Evolutionary conservation across 2,888 invertebrate species (phyloP).

Genomic region (Lasioglossum zephyrum): DNA sequence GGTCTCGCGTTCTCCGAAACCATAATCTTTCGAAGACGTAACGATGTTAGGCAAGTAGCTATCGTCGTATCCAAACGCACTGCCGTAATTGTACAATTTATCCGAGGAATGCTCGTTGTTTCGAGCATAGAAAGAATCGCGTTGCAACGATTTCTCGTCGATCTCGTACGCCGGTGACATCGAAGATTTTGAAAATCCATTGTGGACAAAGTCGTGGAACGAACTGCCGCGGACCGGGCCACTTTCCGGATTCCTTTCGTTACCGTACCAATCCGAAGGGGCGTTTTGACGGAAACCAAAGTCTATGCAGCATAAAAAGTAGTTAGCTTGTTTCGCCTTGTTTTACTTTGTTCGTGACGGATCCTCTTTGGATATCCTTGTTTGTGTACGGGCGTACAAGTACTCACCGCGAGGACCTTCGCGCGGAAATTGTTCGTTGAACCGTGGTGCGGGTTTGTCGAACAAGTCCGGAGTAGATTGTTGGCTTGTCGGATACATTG

Average conservation of each 20-base stretch:
- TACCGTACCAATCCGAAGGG: constrained; percentile 18
- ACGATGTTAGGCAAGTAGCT: constrained; percentile 31
- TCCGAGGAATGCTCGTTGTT: constrained; percentile 60
- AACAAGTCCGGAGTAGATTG: not conserved
- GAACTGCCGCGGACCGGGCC: not conserved
- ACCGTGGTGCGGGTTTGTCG: not conserved
- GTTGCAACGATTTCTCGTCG: not conserved
- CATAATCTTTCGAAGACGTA: not conserved
- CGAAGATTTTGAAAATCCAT: constrained; percentile 18
- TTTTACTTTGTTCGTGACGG: not conserved
- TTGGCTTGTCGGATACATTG: not conserved
- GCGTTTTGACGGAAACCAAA: not conserved
- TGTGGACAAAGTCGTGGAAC: constrained; percentile 18
- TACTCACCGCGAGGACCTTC: constrained; percentile 25
- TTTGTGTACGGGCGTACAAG: not conserved
- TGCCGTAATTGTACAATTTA: constrained; percentile 69
- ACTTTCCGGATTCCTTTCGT: constrained; percentile 3
- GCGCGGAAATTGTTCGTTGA: constrained; percentile 20
- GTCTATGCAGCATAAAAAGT: constrained; percentile 17
- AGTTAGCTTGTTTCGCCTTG: not conserved
- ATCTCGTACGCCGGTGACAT: not conserved
- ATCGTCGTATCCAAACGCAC: constrained; percentile 71
- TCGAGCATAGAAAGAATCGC: not conserved
- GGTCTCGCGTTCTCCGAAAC: constrained; percentile 10
- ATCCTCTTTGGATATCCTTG: not conserved